phyloP scores from a whole-genome alignment of 2,888 invertebrate genomes.

The Limenitis camilla region DNA sequence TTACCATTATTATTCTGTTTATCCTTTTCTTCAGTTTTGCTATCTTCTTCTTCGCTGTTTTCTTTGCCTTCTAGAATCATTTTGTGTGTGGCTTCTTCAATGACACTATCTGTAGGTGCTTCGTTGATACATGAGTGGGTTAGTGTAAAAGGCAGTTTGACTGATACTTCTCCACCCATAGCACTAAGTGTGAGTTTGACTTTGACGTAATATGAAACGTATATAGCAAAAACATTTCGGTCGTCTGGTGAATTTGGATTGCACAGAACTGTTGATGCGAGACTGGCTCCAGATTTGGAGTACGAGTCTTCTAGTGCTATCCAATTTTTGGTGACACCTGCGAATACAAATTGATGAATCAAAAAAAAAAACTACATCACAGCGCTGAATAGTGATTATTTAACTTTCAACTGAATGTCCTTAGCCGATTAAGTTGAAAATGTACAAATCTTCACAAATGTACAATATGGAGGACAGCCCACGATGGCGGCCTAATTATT shows the following conservation, averaged over 20 bases:
- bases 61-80: constrained; percentile 67
- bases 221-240: constrained; percentile 91
- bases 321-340: constrained; percentile 91
- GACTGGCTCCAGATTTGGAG: constrained; percentile 79
- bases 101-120: constrained; percentile 73
- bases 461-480: no score
- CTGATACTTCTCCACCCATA: constrained; percentile 85
- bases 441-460: no score
- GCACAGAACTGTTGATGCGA: constrained; percentile 76
- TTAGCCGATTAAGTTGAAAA: no score
- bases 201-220: constrained; percentile 93
- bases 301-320: constrained; percentile 91
- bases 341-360: constrained; percentile 17
- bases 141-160: constrained; percentile 86
- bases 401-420: no score
- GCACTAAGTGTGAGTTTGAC: constrained; percentile 86
- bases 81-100: constrained; percentile 64
- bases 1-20: constrained; percentile 52
- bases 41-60: constrained; percentile 61
- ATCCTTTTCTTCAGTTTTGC: constrained; percentile 52
- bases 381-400: no score
- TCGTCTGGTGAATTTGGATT: constrained; percentile 77
- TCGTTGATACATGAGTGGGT: constrained; percentile 82
- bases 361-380: no score
- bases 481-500: no score